Conservation (phyloP, 2,797 vertebrate genomes). For the Sebastes minor region DNA sequence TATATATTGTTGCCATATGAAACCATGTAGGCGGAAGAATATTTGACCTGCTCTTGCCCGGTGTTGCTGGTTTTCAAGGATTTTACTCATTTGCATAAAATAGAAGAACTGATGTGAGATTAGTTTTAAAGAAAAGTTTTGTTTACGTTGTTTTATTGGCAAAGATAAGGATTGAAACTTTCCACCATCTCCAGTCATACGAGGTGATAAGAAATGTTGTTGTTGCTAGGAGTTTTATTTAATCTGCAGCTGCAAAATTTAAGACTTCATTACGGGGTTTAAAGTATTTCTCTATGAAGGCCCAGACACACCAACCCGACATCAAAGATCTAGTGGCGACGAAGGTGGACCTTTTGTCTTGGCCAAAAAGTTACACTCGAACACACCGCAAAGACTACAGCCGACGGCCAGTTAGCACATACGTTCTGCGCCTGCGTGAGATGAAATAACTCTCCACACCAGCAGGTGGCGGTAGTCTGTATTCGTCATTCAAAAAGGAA, state of each 20-base stretch:
- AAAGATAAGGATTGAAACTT: background rate
- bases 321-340: too few species aligned
- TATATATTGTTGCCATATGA: conserved; percentile 24
- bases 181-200: background rate
- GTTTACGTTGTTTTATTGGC: background rate
- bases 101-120: background rate
- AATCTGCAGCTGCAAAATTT: background rate
- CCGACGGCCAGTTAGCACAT: too few species aligned
- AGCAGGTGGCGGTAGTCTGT: too few species aligned
- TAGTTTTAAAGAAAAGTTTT: background rate
- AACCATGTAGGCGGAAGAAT: conserved; percentile 16
- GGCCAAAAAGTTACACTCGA: too few species aligned
- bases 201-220: background rate
- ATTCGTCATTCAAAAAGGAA: too few species aligned
- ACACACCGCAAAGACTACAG: too few species aligned
- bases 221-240: background rate
- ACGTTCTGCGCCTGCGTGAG: too few species aligned
- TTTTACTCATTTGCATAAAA: background rate
- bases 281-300: too few species aligned
- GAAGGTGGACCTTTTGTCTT: too few species aligned
- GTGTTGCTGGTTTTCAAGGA: conserved; percentile 13
- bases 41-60: conserved; percentile 40
- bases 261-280: background rate
- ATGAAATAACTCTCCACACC: too few species aligned
- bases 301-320: too few species aligned